Evolutionary conservation across 2,888 invertebrate genomes (phyloP).

Genomic region (Harmothoe impar): DNA sequence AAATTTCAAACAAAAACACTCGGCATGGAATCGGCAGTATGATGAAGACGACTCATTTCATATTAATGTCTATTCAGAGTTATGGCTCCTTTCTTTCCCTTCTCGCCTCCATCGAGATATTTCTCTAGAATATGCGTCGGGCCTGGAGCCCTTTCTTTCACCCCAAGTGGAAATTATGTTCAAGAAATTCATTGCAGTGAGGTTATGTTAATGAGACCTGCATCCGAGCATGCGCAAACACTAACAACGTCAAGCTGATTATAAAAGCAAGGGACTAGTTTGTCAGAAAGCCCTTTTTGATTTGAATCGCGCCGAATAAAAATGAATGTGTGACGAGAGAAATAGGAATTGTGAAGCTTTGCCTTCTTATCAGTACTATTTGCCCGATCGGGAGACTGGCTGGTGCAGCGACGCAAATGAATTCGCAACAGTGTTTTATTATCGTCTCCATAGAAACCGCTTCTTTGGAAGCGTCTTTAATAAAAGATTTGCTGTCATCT

Average conservation of each 20-base stretch:
- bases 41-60: not conserved
- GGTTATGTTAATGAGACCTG: constrained; percentile 19
- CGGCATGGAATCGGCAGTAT: not conserved
- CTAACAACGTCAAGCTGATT: constrained; percentile 45
- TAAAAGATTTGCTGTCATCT: constrained; percentile 60
- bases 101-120: not conserved
- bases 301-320: constrained; percentile 33
- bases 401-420: constrained; percentile 44
- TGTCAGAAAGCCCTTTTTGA: constrained; percentile 50
- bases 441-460: constrained; percentile 47
- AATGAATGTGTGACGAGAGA: constrained; percentile 57
- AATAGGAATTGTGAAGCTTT: constrained; percentile 59
- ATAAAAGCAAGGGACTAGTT: constrained; percentile 39
- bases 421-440: constrained; percentile 59
- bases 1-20: not conserved
- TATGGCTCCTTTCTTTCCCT: not conserved
- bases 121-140: constrained; percentile 24
- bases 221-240: constrained; percentile 41
- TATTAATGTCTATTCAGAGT: constrained; percentile 33
- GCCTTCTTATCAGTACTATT: constrained; percentile 49
- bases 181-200: constrained; percentile 4
- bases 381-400: not conserved
- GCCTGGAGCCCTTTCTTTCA: not conserved
- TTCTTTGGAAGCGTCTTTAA: constrained; percentile 50
- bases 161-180: not conserved